Evolutionary conservation across 2,888 invertebrate species (phyloP).

Genomic region (Nomada hirtipes): DNA sequence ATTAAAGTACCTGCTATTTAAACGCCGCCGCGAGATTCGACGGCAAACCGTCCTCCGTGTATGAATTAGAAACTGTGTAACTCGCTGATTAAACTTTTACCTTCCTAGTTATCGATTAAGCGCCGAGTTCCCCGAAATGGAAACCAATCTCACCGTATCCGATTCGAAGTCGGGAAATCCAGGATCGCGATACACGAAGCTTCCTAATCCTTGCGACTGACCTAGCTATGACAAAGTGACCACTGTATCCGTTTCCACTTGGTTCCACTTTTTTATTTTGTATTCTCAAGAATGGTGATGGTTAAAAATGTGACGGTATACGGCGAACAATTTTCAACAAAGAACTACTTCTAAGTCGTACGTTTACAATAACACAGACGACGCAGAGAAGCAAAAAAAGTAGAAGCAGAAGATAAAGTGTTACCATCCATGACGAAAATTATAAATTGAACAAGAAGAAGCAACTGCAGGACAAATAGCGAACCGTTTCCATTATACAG

Average conservation of each 20-base stretch:
- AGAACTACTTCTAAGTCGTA: not conserved
- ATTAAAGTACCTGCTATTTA: not conserved
- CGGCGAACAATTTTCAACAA: not conserved
- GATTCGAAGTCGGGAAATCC: not conserved
- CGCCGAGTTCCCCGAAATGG: constrained; percentile 6
- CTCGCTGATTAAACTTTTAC: constrained; percentile 2
- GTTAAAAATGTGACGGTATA: not conserved
- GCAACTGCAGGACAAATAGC: too few relatives aligned
- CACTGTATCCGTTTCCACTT: not conserved
- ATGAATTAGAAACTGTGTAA: constrained; percentile 9
- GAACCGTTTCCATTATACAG: too few relatives aligned
- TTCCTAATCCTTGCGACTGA: constrained; percentile 1
- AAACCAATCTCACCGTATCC: constrained; percentile 12
- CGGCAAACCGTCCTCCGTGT: not conserved
- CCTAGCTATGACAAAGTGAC: not conserved
- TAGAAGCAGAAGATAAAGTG: too few relatives aligned
- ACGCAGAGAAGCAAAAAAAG: too few relatives aligned
- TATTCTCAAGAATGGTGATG: not conserved
- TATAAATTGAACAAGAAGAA: too few relatives aligned
- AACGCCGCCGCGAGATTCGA: too few relatives aligned
- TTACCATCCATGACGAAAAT: too few relatives aligned
- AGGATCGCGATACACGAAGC: constrained; percentile 19
- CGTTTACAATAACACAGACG: not conserved
- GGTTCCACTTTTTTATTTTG: not conserved
- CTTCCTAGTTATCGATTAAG: not conserved